Conservation (phyloP, 2,797 vertebrate species). For the Periparus ater region DNA sequence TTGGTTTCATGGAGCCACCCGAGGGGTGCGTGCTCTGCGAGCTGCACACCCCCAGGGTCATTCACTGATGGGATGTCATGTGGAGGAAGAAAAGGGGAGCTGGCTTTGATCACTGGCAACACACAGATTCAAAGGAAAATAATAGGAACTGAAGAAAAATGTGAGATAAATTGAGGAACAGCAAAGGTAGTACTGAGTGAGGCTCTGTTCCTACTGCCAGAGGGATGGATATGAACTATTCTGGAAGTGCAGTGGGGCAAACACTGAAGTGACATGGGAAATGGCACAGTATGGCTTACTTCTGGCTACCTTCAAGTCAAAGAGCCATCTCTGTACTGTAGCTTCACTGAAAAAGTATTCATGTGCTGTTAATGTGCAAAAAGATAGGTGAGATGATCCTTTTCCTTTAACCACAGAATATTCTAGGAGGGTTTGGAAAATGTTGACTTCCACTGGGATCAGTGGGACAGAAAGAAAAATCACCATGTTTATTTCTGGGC, state of each 20-base stretch:
- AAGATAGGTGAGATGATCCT: neutral
- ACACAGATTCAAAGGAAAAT: neutral
- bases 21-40: neutral
- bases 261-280: neutral
- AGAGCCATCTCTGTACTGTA: neutral
- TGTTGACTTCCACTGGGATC: neutral
- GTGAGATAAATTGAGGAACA: neutral
- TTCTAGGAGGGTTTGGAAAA: neutral
- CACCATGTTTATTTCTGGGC: constrained; percentile 23
- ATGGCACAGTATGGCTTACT: neutral
- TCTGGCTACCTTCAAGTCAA: neutral
- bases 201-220: neutral
- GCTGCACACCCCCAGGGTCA: neutral
- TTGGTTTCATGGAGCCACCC: neutral
- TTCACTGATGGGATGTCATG: neutral
- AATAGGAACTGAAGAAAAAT: neutral
- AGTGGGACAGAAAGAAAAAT: constrained; percentile 39
- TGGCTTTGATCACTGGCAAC: neutral
- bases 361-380: neutral
- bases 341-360: neutral
- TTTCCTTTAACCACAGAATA: neutral
- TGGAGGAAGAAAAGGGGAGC: neutral
- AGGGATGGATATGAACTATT: neutral
- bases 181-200: neutral
- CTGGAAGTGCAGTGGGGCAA: neutral